These are phyloP conservation scores for Cyprinodon brontotheroides DNA, from an alignment of 2,113 vertebrate genomes.

Conservation along the genomic window DNA sequence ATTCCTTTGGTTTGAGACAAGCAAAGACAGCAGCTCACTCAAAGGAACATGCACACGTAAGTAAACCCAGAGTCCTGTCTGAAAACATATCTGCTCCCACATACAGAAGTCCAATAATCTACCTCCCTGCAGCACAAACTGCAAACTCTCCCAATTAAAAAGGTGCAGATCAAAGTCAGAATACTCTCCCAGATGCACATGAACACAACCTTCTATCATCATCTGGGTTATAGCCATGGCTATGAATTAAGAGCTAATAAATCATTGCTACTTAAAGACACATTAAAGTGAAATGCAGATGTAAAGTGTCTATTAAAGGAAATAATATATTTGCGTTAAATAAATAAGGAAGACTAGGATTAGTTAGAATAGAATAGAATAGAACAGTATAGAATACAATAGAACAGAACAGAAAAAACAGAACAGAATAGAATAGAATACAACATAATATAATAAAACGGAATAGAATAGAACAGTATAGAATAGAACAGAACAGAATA, in stretches of 20 bases:
- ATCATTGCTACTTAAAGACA: neutral
- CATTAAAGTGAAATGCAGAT: neutral
- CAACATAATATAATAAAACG: no score
- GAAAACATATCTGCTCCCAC: constrained; percentile 58
- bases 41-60: constrained; percentile 10
- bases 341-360: neutral
- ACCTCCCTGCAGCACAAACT: constrained; percentile 45
- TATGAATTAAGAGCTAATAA: neutral
- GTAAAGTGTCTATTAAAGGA: neutral
- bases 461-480: constrained; percentile 11
- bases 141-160: constrained; percentile 19
- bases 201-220: neutral
- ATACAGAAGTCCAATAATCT: constrained; percentile 40
- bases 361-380: neutral
- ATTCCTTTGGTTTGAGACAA: constrained; percentile 16
- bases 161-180: constrained; percentile 48
- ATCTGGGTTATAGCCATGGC: neutral
- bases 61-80: constrained; percentile 37
- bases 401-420: neutral
- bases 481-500: neutral
- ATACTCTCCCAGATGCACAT: neutral
- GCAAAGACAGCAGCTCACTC: neutral
- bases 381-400: neutral
- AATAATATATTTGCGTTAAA: neutral
- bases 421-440: constrained; percentile 4